These are phyloP conservation scores for Paguma larvata DNA, from an alignment of 2,797 vertebrate species.

Conservation along the genomic window DNA sequence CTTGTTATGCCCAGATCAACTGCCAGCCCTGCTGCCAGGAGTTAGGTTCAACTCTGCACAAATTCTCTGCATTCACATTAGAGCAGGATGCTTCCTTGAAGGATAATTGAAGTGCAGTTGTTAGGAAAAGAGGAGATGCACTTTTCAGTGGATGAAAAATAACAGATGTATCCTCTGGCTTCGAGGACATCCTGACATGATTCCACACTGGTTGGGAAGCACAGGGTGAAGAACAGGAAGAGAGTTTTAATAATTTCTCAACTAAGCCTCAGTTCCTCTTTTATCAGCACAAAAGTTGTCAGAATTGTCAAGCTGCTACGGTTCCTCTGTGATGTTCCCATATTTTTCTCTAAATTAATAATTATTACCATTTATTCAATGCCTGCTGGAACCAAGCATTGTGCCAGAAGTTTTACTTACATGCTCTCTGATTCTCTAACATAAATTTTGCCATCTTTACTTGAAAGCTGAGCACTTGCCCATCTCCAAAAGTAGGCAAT, in stretches of 20 bases:
- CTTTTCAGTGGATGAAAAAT: background rate
- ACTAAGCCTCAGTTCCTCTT: background rate
- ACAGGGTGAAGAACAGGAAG: background rate
- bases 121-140: background rate
- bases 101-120: background rate
- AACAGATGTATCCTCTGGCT: background rate
- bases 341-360: slow-evolving; percentile 57
- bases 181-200: background rate
- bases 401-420: background rate
- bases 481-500: background rate
- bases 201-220: background rate
- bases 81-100: background rate
- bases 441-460: background rate
- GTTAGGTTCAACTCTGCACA: background rate
- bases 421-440: background rate
- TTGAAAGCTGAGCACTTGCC: background rate
- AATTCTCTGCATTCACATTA: background rate
- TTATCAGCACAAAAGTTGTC: slow-evolving; percentile 31
- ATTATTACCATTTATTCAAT: background rate
- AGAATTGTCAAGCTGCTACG: slow-evolving; percentile 37
- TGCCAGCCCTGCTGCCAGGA: background rate
- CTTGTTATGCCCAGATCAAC: background rate
- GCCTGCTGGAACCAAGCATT: background rate
- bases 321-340: background rate
- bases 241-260: background rate